Base-by-base conservation (phyloP, 2,797 vertebrate species). In the Arrhamphus sclerolepis region DNA sequence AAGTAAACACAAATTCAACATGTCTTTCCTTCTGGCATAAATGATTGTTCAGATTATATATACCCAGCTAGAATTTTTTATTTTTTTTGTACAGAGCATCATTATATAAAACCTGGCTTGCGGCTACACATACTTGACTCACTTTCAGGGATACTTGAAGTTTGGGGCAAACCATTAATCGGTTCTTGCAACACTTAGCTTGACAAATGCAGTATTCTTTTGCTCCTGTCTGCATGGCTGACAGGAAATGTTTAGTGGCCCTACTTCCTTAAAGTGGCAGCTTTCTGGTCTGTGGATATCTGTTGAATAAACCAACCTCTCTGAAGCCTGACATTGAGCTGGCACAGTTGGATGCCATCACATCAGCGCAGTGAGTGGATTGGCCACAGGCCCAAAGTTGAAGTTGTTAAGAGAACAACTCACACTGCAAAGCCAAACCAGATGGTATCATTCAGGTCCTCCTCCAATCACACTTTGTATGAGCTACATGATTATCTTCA, bases 371-470 rank as follows among this genome's bases (percentile, higher is more conserved):
- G 54, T 39, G 16, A 75, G 49, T 26, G 31, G 43, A 61, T 57
- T 83, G 78, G 70, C 77, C 0, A 7, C 10, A 3, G 2, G 42
- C 60, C 66, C 16, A 2, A 20, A 56, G 29, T 57, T 62, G 20
- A 70, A 50, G 64, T 56, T 64, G 57, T 20, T n/a, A n/a, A 54
- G 47, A 4, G 22, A 78, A 19, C 56, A 46, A 40, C 70, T 78
- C 29, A 0, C 10, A 1, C 17, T 10, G 34, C 53, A 28, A 75
- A 87, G 78, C 80, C 73, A 75, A 49, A 73, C 79, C 90, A 91
- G 89, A 91, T 92, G 89, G 83, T 75, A 81, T 84, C 72, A 59
- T 77, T 91, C 89, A 84, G 70, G 24, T 17, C 31, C 43, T 73
- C 39, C 34, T 20, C 29, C 62, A 3, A 34, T 40, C 20, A 29